Evolutionary conservation across 2,888 invertebrate genomes (phyloP).

Genomic region (Eurois occulta): DNA sequence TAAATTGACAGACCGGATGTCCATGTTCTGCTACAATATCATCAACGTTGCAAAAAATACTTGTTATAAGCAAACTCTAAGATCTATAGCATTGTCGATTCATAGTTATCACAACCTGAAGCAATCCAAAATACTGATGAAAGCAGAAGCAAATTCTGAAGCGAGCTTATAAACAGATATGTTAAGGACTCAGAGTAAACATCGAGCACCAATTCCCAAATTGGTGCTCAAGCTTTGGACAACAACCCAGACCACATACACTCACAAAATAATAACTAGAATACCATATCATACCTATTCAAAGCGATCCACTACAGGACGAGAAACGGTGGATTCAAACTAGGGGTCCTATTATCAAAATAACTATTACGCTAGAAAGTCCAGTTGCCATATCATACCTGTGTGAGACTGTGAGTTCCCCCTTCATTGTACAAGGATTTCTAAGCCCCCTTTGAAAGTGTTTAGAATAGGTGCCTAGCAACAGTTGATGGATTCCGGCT

Average conservation of each 20-base stretch:
- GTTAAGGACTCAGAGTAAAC: background rate
- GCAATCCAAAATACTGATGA: conserved; percentile 4
- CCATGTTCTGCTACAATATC: background rate
- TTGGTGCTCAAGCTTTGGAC: conserved; percentile 7
- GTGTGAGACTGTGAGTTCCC: conserved; percentile 37
- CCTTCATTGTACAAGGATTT: conserved; percentile 53
- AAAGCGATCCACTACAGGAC: conserved; percentile 5
- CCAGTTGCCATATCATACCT: conserved; percentile 42
- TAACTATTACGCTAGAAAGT: conserved; percentile 34
- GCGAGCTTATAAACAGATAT: background rate
- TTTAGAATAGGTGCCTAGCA: conserved; percentile 46
- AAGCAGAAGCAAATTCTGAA: conserved; percentile 11
- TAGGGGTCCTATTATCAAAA: conserved; percentile 23
- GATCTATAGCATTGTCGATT: background rate
- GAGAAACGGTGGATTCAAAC: background rate
- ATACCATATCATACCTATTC: background rate
- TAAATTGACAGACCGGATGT: background rate
- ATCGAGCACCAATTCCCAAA: too few relatives aligned
- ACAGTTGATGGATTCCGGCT: conserved; percentile 36
- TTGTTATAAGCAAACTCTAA: background rate
- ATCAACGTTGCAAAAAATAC: background rate
- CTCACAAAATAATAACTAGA: conserved; percentile 9
- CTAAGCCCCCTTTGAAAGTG: conserved; percentile 50
- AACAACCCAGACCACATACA: background rate
- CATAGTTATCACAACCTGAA: background rate